phyloP scores from a whole-genome alignment of 2,888 invertebrate genomes.

The Phalera bucephala region DNA sequence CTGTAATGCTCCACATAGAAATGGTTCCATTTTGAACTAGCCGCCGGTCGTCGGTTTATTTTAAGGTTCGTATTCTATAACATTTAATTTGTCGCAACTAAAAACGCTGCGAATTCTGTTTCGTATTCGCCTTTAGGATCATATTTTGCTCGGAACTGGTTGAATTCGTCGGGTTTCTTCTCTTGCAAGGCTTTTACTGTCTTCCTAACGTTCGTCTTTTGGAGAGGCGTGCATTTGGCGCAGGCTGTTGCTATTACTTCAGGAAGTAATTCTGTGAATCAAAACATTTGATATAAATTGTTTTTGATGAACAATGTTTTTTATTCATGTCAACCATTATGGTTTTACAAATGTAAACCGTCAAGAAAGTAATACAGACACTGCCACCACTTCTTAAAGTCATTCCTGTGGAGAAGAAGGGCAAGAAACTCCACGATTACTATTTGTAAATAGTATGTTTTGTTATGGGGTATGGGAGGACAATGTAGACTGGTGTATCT shows the following conservation, averaged over 20 bases:
- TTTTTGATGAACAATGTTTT: too few species aligned
- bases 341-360: too few species aligned
- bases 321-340: too few species aligned
- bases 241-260: slow-evolving; percentile 64
- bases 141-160: slow-evolving; percentile 52
- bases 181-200: slow-evolving; percentile 56
- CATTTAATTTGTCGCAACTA: slow-evolving; percentile 40
- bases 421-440: too few species aligned
- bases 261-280: slow-evolving; percentile 27
- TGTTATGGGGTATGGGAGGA: too few species aligned
- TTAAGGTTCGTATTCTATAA: too few species aligned
- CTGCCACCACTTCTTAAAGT: too few species aligned
- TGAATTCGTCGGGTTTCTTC: slow-evolving; percentile 51
- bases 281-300: too few species aligned
- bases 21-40: not conserved
- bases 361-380: too few species aligned
- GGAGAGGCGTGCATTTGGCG: slow-evolving; percentile 57
- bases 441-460: too few species aligned
- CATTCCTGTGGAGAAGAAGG: too few species aligned
- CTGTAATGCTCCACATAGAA: slow-evolving; percentile 52
- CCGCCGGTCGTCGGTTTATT: slow-evolving; percentile 1
- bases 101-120: slow-evolving; percentile 51
- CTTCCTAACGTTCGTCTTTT: slow-evolving; percentile 52
- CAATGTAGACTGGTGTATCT: too few species aligned
- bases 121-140: slow-evolving; percentile 64